A percentile compares a stretch with the other conserved stretches of the same genome.
These are phyloP conservation scores for Ophthalmolycus amberensis DNA, from an alignment of 2,113 vertebrate genomes.

Conservation along the genomic window DNA sequence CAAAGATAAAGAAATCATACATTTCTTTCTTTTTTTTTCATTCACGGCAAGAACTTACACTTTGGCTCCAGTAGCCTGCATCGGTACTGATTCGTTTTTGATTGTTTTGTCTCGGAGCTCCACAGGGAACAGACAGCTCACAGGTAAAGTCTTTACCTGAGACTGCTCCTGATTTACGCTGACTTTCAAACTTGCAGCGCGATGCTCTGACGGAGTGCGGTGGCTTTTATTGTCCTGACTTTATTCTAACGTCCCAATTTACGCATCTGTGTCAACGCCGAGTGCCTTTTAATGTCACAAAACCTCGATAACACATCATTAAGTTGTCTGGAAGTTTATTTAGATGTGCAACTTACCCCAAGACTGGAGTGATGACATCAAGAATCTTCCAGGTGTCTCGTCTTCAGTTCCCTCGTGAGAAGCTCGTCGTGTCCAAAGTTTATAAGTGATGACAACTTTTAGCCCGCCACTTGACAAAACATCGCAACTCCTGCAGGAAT, in stretches of 20 bases:
- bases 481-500: conserved; percentile 5
- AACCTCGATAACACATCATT: background rate
- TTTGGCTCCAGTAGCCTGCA: background rate
- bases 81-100: background rate
- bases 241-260: background rate
- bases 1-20: background rate
- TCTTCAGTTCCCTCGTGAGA: background rate
- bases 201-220: background rate
- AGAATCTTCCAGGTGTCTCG: background rate
- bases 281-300: background rate
- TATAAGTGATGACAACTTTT: conserved; percentile 5
- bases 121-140: background rate
- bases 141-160: background rate
- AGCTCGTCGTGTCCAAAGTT: background rate
- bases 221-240: background rate
- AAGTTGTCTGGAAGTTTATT: background rate
- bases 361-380: conserved; percentile 11
- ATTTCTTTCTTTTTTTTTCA: background rate
- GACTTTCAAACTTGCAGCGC: background rate
- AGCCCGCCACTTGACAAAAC: conserved; percentile 1
- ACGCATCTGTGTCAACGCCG: background rate
- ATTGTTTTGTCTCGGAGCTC: background rate
- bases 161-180: background rate
- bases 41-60: background rate
- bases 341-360: conserved; percentile 51